Evolutionary conservation across 1,140 invertebrate genomes (phyloP), one percentile per base, ranked within the genome.

Genomic region (Portunus trituberculatus): DNA sequence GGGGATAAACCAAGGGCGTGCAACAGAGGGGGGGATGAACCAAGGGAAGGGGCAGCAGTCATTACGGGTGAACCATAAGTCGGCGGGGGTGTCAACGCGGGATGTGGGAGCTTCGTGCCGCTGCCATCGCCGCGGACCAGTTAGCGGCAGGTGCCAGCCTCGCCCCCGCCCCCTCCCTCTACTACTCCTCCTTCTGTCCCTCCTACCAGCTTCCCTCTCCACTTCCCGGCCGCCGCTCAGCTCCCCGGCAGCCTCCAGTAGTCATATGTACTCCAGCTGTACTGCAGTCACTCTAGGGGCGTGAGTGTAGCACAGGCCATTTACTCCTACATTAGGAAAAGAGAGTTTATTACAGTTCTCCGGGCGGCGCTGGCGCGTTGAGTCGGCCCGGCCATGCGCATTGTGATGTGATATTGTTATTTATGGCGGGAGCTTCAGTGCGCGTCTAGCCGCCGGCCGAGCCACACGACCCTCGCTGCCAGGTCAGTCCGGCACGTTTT

Each of bases 381-480:
- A 59, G 94, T 83, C 91, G 91, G 94, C 29, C 94, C 48, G 94
- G 94, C 94, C 94, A 95, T 95, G 94, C 94, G 94, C 94, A 95
- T 95, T 95, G 94, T 92, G 94, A 95, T 93, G 94, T 95, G 94
- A 95, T 95, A 92, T 95, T 95, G 94, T 95, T 95, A 95, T 95
- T 95, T 95, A 95, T 95, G 94, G 94, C 94, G 94, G 94, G 91
- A 95, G 94, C 91, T 93, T 95, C 94, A 95, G 94, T 95, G 91
- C 94, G 94, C 94, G 91, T 95, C 91, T 89, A 95, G 94, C 91
- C 94, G 94, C 94, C 94, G 94, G 94, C 91, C 52, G 91, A 95
- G 94, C 91, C 94, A 95, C 94, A 95, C 94, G 94, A 95, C 94
- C 94, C 94, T 88, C 94, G 94, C 94, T 93, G 94, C 94, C 94